Evolutionary conservation across 2,888 invertebrate genomes (phyloP).

Genomic region (Chrysodeixis includens): DNA sequence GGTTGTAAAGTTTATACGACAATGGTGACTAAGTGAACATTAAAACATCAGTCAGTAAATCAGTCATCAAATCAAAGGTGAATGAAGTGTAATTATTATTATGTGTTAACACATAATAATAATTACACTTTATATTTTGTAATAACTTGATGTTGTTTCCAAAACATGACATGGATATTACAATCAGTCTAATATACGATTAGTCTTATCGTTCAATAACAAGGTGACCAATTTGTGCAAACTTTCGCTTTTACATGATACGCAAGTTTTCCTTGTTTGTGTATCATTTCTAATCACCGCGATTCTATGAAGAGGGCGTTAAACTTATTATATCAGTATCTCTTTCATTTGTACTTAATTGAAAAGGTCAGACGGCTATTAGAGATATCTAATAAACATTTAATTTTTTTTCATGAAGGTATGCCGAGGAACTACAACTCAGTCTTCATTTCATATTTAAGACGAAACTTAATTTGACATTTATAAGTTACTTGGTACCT

Average conservation of each 20-base stretch:
- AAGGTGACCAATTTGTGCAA: neutral
- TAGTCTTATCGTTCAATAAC: neutral
- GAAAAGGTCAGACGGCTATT: no score
- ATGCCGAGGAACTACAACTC: no score
- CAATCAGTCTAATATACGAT: neutral
- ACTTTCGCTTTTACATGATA: neutral
- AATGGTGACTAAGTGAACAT: no score
- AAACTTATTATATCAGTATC: no score
- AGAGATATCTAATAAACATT: no score
- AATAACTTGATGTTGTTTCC: neutral
- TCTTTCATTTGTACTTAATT: no score
- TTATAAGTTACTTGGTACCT: no score
- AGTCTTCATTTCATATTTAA: no score
- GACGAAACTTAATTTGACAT: no score
- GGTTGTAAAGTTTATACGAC: no score
- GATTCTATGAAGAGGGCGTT: no score
- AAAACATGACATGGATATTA: neutral
- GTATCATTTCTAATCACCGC: neutral
- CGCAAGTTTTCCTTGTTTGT: constrained; percentile 3
- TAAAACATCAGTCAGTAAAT: neutral
- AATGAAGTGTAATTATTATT: neutral
- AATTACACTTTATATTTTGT: neutral
- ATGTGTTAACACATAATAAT: neutral
- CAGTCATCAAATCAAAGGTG: neutral
- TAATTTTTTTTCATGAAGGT: no score